Evolutionary conservation across 2,113 vertebrate species (phyloP).

Genomic region (Phalacrocorax carbo): DNA sequence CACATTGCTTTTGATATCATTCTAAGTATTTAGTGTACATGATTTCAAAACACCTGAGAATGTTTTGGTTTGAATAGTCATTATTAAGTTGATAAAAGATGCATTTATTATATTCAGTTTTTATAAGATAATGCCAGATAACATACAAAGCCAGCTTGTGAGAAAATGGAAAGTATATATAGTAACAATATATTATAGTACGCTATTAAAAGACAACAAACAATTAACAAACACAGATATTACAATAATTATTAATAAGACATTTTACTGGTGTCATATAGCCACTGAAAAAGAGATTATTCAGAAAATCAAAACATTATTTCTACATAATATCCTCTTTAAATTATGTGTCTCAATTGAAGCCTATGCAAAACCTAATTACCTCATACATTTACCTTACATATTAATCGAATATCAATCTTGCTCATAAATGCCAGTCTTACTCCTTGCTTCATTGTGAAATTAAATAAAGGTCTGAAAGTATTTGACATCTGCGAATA

Average conservation of each 20-base stretch:
- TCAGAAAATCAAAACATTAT: background rate
- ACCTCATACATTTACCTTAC: background rate
- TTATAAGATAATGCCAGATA: background rate
- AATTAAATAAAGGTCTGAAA: background rate
- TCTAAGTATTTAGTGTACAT: background rate
- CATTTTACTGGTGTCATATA: background rate
- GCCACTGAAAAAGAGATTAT: background rate
- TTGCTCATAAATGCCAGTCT: background rate
- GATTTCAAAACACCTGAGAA: background rate
- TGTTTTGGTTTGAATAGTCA: background rate
- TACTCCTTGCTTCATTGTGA: background rate
- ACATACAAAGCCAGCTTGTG: background rate
- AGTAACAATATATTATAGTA: background rate
- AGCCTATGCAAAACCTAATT: background rate
- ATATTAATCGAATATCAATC: background rate
- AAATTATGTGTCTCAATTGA: background rate
- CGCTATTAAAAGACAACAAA: background rate
- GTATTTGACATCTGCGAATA: background rate
- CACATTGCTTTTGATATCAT: background rate
- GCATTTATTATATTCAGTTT: background rate
- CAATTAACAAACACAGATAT: background rate
- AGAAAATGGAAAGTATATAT: background rate
- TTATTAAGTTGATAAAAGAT: background rate
- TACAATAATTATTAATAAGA: background rate
- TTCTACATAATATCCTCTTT: background rate